Evolutionary conservation across 2,113 vertebrate genomes (phyloP).

Genomic region (Tachysurus fulvidraco): DNA sequence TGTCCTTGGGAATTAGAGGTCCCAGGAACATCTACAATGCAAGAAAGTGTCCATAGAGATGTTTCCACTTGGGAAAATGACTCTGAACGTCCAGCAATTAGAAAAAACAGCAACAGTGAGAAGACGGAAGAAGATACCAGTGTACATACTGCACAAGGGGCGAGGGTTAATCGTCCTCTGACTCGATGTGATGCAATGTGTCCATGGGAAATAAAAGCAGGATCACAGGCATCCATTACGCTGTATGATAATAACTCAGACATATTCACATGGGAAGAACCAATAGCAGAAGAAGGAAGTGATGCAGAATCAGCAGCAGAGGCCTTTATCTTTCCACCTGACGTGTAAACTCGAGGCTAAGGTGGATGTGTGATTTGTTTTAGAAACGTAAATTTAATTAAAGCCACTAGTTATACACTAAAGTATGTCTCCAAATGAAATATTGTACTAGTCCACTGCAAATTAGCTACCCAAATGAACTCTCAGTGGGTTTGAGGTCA

Average conservation of each 20-base stretch:
- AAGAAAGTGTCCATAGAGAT: constrained; percentile 22
- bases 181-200: constrained; percentile 69
- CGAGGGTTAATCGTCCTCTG: constrained; percentile 60
- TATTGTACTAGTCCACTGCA: background rate
- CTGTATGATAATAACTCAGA: constrained; percentile 63
- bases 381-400: background rate
- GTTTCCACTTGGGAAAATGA: background rate
- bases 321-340: constrained; percentile 72
- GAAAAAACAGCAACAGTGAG: background rate
- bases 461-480: background rate
- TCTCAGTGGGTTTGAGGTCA: background rate
- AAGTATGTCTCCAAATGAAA: background rate
- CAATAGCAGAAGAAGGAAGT: constrained; percentile 73
- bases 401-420: background rate
- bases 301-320: constrained; percentile 76
- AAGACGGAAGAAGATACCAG: constrained; percentile 13
- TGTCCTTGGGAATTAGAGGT: constrained; percentile 24
- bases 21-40: background rate
- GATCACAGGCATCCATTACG: constrained; percentile 60
- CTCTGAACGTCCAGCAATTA: background rate
- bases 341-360: constrained; percentile 59
- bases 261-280: constrained; percentile 74
- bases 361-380: constrained; percentile 30
- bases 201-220: constrained; percentile 67
- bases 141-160: constrained; percentile 49